phyloP scores from a whole-genome alignment of 1,140 invertebrate species.

The Diabrotica undecimpunctata region DNA sequence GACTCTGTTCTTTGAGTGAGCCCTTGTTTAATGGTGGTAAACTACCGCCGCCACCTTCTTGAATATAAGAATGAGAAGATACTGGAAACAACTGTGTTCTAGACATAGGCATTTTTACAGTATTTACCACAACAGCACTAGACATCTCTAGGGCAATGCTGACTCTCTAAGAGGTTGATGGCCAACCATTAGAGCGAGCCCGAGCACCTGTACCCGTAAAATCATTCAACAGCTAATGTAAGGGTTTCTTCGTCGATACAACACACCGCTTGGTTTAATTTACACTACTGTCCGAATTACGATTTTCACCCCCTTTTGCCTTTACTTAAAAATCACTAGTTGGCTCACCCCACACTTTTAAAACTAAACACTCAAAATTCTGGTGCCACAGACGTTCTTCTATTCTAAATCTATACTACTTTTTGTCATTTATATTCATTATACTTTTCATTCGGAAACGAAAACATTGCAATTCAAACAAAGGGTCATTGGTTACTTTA shows the following conservation, averaged over 20 bases:
- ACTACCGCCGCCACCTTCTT: conserved; percentile 39
- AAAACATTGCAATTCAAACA: conserved; percentile 40
- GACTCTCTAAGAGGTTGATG: conserved; percentile 35
- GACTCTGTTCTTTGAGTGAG: conserved; percentile 40
- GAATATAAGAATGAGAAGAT: conserved; percentile 42
- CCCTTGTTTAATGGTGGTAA: conserved; percentile 42
- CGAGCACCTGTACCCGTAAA: conserved; percentile 22
- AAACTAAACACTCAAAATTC: conserved; percentile 18
- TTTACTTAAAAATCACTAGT: conserved; percentile 4
- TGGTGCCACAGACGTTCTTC: conserved; percentile 21
- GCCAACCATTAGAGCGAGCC: conserved; percentile 39
- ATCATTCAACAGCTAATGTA: conserved; percentile 27
- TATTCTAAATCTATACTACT: conserved; percentile 19
- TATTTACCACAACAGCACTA: conserved; percentile 43
- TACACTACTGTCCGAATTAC: conserved; percentile 11
- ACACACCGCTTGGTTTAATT: conserved; percentile 12
- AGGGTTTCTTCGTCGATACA: conserved; percentile 10
- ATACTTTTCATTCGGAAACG: conserved; percentile 36
- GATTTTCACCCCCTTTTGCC: conserved; percentile 14
- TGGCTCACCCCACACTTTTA: conserved; percentile 16
- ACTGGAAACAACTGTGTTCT: conserved; percentile 43
- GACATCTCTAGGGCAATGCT: conserved; percentile 43
- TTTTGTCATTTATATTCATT: conserved; percentile 14
- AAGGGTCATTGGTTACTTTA: conserved; percentile 43
- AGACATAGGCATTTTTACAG: conserved; percentile 46